Base-by-base conservation (phyloP, 2,888 invertebrate genomes). In the Erebia palarica region DNA sequence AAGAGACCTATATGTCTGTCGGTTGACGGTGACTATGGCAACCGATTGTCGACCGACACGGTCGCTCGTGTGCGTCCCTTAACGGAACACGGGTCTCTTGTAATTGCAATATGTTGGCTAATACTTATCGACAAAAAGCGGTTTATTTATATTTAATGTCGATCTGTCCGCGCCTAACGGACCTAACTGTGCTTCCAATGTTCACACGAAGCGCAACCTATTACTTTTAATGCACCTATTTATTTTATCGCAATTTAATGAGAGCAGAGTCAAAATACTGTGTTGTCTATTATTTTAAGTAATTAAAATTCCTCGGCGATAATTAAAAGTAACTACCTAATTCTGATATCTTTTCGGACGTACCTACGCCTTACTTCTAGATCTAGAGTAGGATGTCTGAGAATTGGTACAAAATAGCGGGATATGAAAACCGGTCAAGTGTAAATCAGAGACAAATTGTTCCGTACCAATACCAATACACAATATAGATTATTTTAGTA, bases 41-140 rank as follows among this genome's bases (percentile, higher is more conserved):
- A n/a, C 51, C 3, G 4, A 44, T 60, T 18, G 61, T 18, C 18
- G 61, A 18, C 18, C 42, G 51, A 49, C 10, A 36, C 44, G 18
- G n/a, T 55, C 60, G 68, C 66, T 66, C 77, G 78, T 83, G 84
- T 83, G 42, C 80, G 84, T 75, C 79, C 59, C 61, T 18, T 42
- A 86, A 86, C 86, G 82, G 85, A 75, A 67, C 64, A 57, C 64
- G 66, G 69, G 65, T 70, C 72, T 73, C 76, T 74, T 76, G 78
- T 79, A 80, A 80, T 80, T 80, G 81, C 78, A 77, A 78, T 80
- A 78, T 81, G 84, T 82, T 80, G 65, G 75, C 72, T 78, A 77
- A 81, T 78, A 77, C 69, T 47, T 78, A 79, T 77, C 74, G 68
- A 72, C 70, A 85, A 83, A 82, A 79, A 79, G 72, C 66, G 49